A percentile compares a stretch with the other conserved stretches of the same genome.
Evolutionary conservation across 2,113 vertebrate species (phyloP).

Genomic region (Ctenodactylus gundi): DNA sequence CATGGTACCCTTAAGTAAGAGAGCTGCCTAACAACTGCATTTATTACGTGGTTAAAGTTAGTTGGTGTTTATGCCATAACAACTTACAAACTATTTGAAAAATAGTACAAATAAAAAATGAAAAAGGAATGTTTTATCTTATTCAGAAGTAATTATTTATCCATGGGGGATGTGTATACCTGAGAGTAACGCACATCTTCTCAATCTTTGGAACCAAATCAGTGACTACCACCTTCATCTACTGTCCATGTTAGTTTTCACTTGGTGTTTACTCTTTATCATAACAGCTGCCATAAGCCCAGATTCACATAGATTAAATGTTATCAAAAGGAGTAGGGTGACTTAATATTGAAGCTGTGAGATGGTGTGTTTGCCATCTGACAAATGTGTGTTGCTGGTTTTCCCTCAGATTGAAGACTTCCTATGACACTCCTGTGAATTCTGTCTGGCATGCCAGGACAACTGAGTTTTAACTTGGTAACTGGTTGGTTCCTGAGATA

Average conservation of each 20-base stretch:
- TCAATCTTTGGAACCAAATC: background rate
- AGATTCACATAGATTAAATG: background rate
- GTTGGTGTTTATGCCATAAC: background rate
- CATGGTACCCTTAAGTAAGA: background rate
- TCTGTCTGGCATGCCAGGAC: background rate
- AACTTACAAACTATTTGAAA: conserved; percentile 11
- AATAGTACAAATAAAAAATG: background rate
- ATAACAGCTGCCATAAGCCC: background rate
- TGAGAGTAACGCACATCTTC: background rate
- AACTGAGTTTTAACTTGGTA: background rate
- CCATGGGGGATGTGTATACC: background rate
- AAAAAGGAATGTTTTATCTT: conserved; percentile 19
- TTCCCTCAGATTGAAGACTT: background rate
- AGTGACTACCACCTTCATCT: background rate
- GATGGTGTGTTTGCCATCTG: background rate
- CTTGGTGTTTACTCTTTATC: background rate
- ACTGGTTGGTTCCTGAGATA: background rate
- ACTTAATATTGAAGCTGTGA: background rate
- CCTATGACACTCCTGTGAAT: background rate
- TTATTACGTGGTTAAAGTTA: background rate
- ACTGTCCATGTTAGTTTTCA: background rate
- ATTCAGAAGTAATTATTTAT: background rate
- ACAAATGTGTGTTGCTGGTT: background rate
- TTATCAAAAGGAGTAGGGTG: background rate
- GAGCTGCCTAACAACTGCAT: background rate